phyloP scores from a whole-genome alignment of 2,113 vertebrate genomes.

The Brachyhypopomus gauderio region DNA sequence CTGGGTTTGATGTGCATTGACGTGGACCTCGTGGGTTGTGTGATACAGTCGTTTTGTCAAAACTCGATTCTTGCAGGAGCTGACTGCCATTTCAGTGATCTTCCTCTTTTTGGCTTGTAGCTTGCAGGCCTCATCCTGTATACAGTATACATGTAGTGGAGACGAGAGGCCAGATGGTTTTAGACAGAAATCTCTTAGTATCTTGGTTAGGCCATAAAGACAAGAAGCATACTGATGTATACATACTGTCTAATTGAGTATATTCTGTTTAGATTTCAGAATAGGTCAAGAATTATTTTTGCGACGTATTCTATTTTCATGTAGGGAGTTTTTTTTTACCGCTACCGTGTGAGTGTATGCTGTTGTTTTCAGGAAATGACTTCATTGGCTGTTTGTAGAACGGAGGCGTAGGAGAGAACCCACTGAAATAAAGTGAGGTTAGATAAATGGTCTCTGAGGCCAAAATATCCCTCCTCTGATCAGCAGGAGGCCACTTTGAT shows the following conservation, averaged over 20 bases:
- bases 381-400: not conserved
- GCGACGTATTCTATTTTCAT: not conserved
- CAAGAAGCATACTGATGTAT: not conserved
- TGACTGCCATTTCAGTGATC: slow-evolving; percentile 73
- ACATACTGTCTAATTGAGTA: not conserved
- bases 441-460: not conserved
- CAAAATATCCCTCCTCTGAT: not conserved
- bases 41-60: slow-evolving; percentile 60
- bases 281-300: not conserved
- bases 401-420: not conserved
- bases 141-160: slow-evolving; percentile 55
- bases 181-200: not conserved
- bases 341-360: not conserved
- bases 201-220: not conserved
- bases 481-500: not conserved
- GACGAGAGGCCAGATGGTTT: slow-evolving; percentile 51
- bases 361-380: slow-evolving; percentile 18
- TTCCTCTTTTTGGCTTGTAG: slow-evolving; percentile 67
- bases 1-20: slow-evolving; percentile 41
- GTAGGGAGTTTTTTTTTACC: not conserved
- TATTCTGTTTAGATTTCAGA: not conserved
- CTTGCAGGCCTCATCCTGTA: slow-evolving; percentile 61
- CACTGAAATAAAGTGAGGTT: slow-evolving; percentile 4
- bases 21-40: slow-evolving; percentile 53
- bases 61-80: slow-evolving; percentile 59